Percentiles rank a stretch among this genome's conserved stretches.
phyloP scores from a whole-genome alignment of 2,888 invertebrate genomes.

The Volucella bombylans region DNA sequence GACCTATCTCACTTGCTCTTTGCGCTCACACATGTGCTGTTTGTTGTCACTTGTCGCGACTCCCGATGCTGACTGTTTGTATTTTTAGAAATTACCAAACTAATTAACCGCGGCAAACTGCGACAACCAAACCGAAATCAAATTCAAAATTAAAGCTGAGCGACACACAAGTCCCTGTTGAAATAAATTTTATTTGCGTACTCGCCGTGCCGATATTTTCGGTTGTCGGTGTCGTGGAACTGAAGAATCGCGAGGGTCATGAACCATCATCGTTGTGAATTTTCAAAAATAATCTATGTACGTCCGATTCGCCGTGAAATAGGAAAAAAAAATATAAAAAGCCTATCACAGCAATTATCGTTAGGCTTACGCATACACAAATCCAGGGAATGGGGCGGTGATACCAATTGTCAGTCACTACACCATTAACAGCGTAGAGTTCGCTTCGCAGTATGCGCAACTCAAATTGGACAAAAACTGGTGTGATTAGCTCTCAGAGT shows the following conservation, averaged over 20 bases:
- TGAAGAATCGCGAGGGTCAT: conserved; percentile 58
- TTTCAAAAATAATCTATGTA: conserved; percentile 62
- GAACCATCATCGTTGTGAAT: conserved; percentile 62
- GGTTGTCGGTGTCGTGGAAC: conserved; percentile 8
- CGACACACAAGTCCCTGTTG: not conserved
- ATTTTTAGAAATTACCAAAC: conserved; percentile 72
- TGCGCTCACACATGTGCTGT: conserved; percentile 20
- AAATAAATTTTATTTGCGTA: conserved; percentile 45
- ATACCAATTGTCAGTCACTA: conserved; percentile 18
- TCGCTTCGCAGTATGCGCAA: not conserved
- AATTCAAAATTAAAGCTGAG: conserved; percentile 26
- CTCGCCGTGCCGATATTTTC: conserved; percentile 42
- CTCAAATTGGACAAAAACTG: conserved; percentile 42
- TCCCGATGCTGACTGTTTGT: conserved; percentile 11
- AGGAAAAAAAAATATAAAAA: not conserved
- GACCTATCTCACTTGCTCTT: conserved; percentile 40
- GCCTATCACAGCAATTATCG: too few relatives aligned
- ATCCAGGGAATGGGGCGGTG: conserved; percentile 1
- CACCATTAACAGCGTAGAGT: not conserved
- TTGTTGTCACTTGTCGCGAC: conserved; percentile 45
- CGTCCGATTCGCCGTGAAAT: not conserved
- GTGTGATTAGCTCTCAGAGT: conserved; percentile 41
- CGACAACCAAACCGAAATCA: conserved; percentile 16
- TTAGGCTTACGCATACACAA: not conserved
- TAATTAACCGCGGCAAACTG: conserved; percentile 62